Conservation (phyloP, 2,888 invertebrate species). For the Drepanosiphum platanoidis region DNA sequence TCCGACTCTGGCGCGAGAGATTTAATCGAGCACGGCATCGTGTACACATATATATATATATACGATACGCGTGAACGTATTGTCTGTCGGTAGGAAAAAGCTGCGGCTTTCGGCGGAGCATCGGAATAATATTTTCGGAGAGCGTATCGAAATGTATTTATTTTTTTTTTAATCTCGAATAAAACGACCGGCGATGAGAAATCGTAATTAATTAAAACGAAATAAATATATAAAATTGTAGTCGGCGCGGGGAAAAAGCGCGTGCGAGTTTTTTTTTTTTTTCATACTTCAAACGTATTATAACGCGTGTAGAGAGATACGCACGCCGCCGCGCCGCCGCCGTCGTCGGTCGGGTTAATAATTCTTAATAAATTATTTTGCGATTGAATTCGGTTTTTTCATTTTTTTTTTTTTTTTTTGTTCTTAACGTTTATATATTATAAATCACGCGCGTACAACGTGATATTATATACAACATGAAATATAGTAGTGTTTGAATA, state of each 20-base stretch:
- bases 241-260: too few species aligned
- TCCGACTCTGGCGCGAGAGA: slow-evolving; percentile 18
- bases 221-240: too few species aligned
- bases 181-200: background rate
- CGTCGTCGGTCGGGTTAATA: too few species aligned
- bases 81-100: background rate
- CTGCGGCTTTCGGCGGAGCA: background rate
- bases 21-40: slow-evolving; percentile 17
- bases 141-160: background rate
- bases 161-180: background rate
- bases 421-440: background rate
- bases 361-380: background rate
- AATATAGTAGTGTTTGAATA: background rate
- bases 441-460: background rate
- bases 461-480: background rate
- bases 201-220: background rate
- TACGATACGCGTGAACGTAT: background rate
- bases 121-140: background rate
- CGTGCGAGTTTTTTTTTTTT: too few species aligned
- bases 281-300: too few species aligned
- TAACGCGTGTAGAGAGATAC: too few species aligned
- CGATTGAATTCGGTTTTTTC: background rate
- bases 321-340: too few species aligned
- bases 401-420: too few species aligned
- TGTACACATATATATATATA: background rate